Base-by-base conservation (phyloP, 2,888 invertebrate genomes). In the Calliopum simillimum region DNA sequence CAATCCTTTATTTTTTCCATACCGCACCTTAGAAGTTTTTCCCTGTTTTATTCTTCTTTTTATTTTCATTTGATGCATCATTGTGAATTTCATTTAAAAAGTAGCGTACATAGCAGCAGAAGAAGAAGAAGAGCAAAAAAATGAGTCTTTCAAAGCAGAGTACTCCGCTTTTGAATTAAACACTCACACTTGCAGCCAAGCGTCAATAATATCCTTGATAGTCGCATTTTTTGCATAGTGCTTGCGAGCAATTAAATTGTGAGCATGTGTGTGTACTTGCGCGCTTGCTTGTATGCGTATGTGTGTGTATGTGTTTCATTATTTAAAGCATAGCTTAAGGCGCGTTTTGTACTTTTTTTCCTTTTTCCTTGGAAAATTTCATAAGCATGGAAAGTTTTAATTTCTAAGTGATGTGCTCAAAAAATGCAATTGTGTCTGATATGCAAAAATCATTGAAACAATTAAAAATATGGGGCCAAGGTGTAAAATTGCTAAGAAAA, bases 191-290 rank as follows among this genome's bases (percentile, higher is more conserved):
- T 56, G 47, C 58, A 67, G 58, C 58, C 58, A 58, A 58, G 67
- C 67, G 67, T 67, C 67, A 59, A 67, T 67, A 59, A 67, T 59
- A 67, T 67, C 67, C 67, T 59, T 59, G 67, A 67, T 58, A 49
- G 61, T 46, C 61, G 61, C 58, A 23, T 33, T 58, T 55, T 33
- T 33, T 25, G 25, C 56, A 16, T n/a, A 25, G 56, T 58, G 56
- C 56, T 58, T 33, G 56, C n/a, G 25, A 64, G 51, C 53, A 64
- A 21, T 44, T 14, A 44, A 56, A 43, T 43, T 44, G 67, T 33
- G 16, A 47, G 64, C 23, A 21, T 49, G 56, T 66, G 61, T 61
- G 61, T 14, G 23, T 47, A n/a, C n/a, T n/a, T n/a, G n/a, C n/a
- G 46, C 41, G 53, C 49, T 33, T 65, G 47, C 58, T 41, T 51